Base-by-base conservation (phyloP, 2,888 invertebrate species). In the Drosophila seclusa region DNA sequence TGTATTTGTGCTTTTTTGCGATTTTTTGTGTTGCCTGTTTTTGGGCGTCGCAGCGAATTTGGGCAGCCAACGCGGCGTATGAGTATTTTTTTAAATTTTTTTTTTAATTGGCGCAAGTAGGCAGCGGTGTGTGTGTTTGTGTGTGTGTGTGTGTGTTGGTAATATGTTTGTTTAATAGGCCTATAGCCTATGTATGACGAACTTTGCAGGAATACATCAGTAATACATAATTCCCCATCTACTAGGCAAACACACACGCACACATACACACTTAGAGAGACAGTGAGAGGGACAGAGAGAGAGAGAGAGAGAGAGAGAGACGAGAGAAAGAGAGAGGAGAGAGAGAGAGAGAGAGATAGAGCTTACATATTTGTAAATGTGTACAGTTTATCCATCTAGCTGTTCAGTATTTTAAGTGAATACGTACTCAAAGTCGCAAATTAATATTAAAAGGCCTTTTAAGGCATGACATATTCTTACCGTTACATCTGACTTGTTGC, bases 91-190 rank as follows among this genome's bases (percentile, higher is more conserved):
- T 29, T 42, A n/a, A n/a, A n/a, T 21, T 27, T 49, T 32, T 55
- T 36, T 70, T 52, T 32, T 49, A 32, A 27, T 59, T 52, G 60
- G 42, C 38, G 40, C 61, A 63, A 36, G 54, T 32, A 42, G 45
- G 40, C 18, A 54, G 24, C 34, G 24, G 31, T 24, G 45, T 29
- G n/a, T 40, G 45, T 53, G 59, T 32, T 29, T 58, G 38, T 21
- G 21, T 45, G 58, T 45, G 53, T 32, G 57, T 52, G 67, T 48
- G 54, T 67, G 71, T 74, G 65, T 75, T 74, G 82, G 82, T 85
- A 87, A 87, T 87, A 85, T 85, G 89, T 85, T 82, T 89, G 86
- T 58, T 89, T 87, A 85, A 85, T 89, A 89, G 85, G 85, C 85
- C 83, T 86, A 88, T 60, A 74, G 79, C 68, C 58, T 52, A 68